Conservation (phyloP, 2,113 vertebrate genomes). For the Felis chaus region DNA sequence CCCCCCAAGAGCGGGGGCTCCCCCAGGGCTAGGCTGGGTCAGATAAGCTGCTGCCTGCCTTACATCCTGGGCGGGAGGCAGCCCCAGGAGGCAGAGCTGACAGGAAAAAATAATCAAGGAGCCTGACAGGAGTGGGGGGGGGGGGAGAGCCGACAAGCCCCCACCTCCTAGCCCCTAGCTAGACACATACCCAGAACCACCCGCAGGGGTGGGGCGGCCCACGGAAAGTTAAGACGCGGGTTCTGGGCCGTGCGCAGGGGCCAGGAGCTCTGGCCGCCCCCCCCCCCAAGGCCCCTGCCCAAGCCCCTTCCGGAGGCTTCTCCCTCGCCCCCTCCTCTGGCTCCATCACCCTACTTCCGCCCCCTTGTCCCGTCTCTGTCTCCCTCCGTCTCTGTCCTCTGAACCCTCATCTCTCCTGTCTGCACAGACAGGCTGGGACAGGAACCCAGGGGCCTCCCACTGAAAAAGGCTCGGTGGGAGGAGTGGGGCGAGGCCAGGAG, state of each 20-base stretch:
- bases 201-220: accelerated
- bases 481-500: background rate
- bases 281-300: background rate
- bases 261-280: too few relatives aligned
- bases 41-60: slow-evolving; percentile 68
- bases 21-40: slow-evolving; percentile 45
- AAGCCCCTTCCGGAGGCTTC: background rate
- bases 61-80: slow-evolving; percentile 63
- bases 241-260: background rate
- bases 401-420: background rate
- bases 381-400: background rate
- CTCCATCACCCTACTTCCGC: background rate
- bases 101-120: slow-evolving; percentile 68
- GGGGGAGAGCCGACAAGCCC: background rate
- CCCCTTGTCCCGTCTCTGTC: background rate
- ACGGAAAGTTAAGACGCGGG: background rate
- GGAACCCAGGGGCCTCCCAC: background rate
- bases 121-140: background rate
- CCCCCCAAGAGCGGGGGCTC: background rate
- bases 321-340: background rate
- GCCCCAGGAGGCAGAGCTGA: slow-evolving; percentile 16
- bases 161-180: background rate
- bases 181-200: background rate
- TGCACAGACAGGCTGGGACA: slow-evolving; percentile 37
- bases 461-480: background rate